These are phyloP conservation scores for Meandrina meandrites DNA, from an alignment of 92 coral and sea anemone species.

Conservation along the genomic window DNA sequence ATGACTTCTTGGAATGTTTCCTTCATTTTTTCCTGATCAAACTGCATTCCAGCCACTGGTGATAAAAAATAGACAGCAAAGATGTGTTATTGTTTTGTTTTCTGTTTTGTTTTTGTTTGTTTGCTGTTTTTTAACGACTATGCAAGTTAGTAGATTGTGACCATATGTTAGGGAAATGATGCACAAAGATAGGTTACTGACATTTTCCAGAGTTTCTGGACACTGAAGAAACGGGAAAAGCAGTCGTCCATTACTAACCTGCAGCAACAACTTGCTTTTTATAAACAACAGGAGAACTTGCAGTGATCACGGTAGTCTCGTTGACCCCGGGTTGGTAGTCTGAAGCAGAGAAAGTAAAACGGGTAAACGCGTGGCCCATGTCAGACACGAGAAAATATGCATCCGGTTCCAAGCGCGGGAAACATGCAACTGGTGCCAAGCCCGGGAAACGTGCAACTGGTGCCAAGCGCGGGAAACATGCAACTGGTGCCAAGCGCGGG, in stretches of 20 bases:
- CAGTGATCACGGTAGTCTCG: constrained; percentile 26
- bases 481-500: too few relatives aligned
- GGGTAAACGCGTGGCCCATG: too few relatives aligned
- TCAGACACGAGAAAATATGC: too few relatives aligned
- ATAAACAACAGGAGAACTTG: constrained; percentile 47
- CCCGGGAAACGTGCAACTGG: too few relatives aligned
- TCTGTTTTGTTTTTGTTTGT: too few relatives aligned
- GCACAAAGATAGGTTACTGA: neutral
- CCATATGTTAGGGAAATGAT: too few relatives aligned
- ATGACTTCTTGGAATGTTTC: constrained; percentile 6
- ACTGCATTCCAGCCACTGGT: constrained; percentile 76
- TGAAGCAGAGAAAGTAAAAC: neutral
- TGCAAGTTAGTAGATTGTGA: neutral
- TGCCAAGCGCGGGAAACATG: too few relatives aligned
- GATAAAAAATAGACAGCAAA: constrained; percentile 3
- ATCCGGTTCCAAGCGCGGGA: too few relatives aligned
- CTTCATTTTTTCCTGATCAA: constrained; percentile 26
- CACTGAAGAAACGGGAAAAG: too few relatives aligned
- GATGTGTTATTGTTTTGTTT: too few relatives aligned
- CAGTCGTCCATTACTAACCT: constrained; percentile 37
- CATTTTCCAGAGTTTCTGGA: too few relatives aligned
- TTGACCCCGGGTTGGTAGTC: neutral
- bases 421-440: too few relatives aligned
- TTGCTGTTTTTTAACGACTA: neutral
- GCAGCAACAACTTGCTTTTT: constrained; percentile 43